These are phyloP conservation scores for Hemibagrus wyckioides DNA, from an alignment of 2,113 vertebrate genomes.

Conservation along the genomic window DNA sequence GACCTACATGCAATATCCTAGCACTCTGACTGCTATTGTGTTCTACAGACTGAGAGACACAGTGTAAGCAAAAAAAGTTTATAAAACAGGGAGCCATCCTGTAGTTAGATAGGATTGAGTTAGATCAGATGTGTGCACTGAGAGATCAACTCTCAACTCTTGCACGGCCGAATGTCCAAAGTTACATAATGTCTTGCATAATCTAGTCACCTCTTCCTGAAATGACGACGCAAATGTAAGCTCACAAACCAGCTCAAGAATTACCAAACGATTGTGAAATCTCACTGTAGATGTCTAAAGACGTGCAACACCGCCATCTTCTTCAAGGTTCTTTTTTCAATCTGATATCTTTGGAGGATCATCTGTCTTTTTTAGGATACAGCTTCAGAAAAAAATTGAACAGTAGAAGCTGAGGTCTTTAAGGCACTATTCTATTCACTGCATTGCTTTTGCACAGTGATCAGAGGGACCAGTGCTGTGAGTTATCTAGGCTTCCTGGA, in stretches of 20 bases:
- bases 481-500: not conserved
- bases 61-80: not conserved
- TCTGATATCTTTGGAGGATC: no score
- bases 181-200: constrained; percentile 9
- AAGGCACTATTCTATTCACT: not conserved
- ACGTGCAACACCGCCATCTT: not conserved
- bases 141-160: not conserved
- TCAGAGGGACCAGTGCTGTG: not conserved
- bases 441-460: not conserved
- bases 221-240: fast-evolving
- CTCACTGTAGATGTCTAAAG: not conserved
- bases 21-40: not conserved
- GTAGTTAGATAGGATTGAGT: not conserved
- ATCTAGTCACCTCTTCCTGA: not conserved
- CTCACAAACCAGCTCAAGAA: not conserved
- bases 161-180: not conserved
- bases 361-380: no score
- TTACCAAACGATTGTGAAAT: not conserved
- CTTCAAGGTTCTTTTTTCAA: not conserved
- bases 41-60: not conserved
- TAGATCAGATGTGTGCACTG: not conserved
- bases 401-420: not conserved
- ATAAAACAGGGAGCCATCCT: not conserved
- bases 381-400: not conserved
- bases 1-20: not conserved